Evolutionary conservation across 1,140 invertebrate genomes (phyloP).

Genomic region (Drosophila pruinosa): DNA sequence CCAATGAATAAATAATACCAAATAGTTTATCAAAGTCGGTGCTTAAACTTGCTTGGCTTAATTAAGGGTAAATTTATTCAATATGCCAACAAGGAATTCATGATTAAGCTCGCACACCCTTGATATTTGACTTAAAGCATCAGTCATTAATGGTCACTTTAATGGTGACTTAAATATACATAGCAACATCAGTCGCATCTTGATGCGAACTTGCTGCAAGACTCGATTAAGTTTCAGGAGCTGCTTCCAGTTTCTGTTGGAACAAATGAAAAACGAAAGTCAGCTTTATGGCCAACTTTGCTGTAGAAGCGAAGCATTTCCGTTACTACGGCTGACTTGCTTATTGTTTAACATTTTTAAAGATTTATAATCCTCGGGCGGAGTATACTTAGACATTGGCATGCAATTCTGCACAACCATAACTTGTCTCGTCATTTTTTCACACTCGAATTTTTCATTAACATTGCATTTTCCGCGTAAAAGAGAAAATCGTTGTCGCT

Average conservation of each 20-base stretch:
- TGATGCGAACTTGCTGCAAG: neutral
- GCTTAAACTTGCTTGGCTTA: neutral
- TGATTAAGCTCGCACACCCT: neutral
- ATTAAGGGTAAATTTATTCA: neutral
- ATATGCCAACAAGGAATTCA: neutral
- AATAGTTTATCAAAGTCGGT: slow-evolving; percentile 30
- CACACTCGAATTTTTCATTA: slow-evolving; percentile 36
- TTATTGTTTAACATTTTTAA: slow-evolving; percentile 8
- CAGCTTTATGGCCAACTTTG: slow-evolving; percentile 18
- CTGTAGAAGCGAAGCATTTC: slow-evolving; percentile 8
- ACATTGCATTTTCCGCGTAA: slow-evolving; percentile 38
- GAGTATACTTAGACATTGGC: slow-evolving; percentile 21
- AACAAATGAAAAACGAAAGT: slow-evolving; percentile 55
- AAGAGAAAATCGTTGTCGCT: slow-evolving; percentile 39
- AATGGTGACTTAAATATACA: neutral
- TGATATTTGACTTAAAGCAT: neutral
- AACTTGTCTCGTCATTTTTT: slow-evolving; percentile 23
- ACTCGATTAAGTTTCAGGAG: neutral
- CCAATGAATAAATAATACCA: slow-evolving; percentile 49
- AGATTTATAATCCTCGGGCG: slow-evolving; percentile 19
- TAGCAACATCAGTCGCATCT: neutral
- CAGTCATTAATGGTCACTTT: neutral
- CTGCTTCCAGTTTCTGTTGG: neutral
- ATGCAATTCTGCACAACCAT: slow-evolving; percentile 1
- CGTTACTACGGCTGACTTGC: neutral